Percentiles rank a stretch among this genome's conserved stretches.
phyloP scores from a whole-genome alignment of 64 coral and sea anemone genomes.

The Anthopleura sola region DNA sequence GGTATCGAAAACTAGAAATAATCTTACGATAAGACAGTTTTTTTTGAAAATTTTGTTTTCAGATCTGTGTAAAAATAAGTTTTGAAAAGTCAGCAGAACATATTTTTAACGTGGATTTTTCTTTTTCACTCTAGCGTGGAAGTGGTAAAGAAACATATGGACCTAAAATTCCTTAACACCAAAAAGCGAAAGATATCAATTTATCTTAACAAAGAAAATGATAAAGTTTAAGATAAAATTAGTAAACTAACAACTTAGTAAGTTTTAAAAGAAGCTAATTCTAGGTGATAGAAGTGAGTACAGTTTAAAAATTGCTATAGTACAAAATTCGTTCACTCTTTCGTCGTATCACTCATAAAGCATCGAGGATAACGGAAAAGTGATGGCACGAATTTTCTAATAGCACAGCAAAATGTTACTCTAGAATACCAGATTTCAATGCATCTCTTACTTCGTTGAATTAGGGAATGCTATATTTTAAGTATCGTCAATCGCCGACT shows the following conservation, averaged over 20 bases:
- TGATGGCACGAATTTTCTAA: neutral
- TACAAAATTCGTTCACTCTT: neutral
- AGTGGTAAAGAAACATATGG: conserved; percentile 16
- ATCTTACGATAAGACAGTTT: neutral
- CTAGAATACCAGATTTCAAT: neutral
- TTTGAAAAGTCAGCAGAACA: neutral
- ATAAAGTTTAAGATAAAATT: neutral
- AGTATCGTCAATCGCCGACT: neutral
- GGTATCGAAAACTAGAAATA: neutral
- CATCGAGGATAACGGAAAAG: neutral
- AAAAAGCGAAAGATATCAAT: conserved; percentile 6
- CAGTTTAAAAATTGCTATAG: neutral
- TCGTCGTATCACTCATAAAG: neutral
- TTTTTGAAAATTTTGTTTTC: neutral
- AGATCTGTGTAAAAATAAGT: neutral
- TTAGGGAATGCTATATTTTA: neutral
- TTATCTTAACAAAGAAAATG: neutral
- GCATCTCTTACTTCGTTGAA: neutral
- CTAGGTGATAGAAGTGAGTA: neutral
- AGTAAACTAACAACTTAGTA: neutral
- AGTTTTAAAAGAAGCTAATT: neutral
- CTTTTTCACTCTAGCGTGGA: conserved; percentile 16
- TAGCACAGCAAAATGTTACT: neutral
- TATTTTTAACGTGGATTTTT: conserved; percentile 5
- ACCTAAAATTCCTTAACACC: neutral